Evolutionary conservation across 1,140 invertebrate genomes (phyloP), one percentile per base, ranked within the genome.

Genomic region (Dreissena rostriformis): DNA sequence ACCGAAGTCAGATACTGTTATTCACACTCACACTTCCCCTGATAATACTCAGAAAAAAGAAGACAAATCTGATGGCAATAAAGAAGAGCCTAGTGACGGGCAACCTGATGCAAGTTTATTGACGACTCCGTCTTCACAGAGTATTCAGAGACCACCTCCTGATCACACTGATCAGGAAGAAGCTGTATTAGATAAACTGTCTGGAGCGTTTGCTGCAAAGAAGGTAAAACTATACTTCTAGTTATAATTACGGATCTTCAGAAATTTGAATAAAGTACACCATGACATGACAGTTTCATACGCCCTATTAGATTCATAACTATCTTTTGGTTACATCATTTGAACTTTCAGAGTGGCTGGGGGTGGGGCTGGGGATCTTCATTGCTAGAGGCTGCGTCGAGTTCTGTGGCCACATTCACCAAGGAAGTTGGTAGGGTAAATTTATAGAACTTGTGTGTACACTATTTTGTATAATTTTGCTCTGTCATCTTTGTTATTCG

Each of bases 361-460:
- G 81, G 88, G 49, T 94, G 96, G 82, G 94, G 92, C 52, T 96
- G 95, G 75, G 95, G 97, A 17, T 95, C 96, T 65, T 96, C 96
- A 0, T 91, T 97, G 5, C 90, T 97, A 22, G 96, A 95, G 81
- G 95, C 96, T 22, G 97, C 97, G 6, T 95, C 95, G 28, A 95
- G 95, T 66, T 95, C 96, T 29, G 95, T 97, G 14, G 95, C 95
- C 17, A 96, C 95, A 24, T 94, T 98, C 51, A 97, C 96, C 0
- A 96, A 91, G 87, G 96, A 97, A 91, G 96, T 97, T 15, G 96
- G 93, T 94, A 86, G 91, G 92, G 8, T 8, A 39, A 2, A 39
- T 39, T 39, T 39, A 39, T 39, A 39, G 39, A 39, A 39, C 39
- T 39, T 39, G 2, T 39, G 39, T 39, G 2, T 5, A 39, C 39